Evolutionary conservation across 2,113 vertebrate genomes (phyloP).

Genomic region (Hypanus sabinus): DNA sequence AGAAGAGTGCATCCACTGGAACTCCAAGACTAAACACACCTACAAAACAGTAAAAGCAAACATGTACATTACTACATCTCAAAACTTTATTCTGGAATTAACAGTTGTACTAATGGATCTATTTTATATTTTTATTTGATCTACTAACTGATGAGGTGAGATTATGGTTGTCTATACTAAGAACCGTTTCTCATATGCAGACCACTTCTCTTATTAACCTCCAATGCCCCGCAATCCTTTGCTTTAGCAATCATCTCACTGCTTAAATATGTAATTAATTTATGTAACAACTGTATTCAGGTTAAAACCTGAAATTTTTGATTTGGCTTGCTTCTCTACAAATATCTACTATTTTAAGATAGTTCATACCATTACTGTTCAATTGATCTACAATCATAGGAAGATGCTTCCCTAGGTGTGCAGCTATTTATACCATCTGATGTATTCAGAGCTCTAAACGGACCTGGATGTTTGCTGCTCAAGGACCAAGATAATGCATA

Average conservation of each 20-base stretch:
- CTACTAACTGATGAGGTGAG: not conserved
- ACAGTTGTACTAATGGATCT: not conserved
- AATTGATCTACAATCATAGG: too few species aligned
- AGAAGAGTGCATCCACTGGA: conserved; percentile 93
- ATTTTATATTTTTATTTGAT: not conserved
- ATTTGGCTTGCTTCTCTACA: not conserved
- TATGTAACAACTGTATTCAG: not conserved
- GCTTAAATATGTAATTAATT: too few species aligned
- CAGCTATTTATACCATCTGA: too few species aligned
- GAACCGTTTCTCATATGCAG: not conserved
- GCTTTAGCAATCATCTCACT: not conserved
- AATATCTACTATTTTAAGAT: not conserved
- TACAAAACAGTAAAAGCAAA: conserved; percentile 44
- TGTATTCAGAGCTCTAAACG: too few species aligned
- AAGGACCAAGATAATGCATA: too few species aligned
- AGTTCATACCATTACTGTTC: not conserved
- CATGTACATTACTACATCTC: not conserved
- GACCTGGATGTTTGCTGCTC: too few species aligned
- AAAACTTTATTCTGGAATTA: not conserved
- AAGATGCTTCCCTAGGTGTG: too few species aligned
- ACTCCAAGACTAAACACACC: conserved; percentile 92
- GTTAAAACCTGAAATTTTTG: not conserved
- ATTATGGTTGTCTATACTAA: not conserved
- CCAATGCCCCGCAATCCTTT: too few species aligned
- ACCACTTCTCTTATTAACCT: too few species aligned